Conservation (phyloP, 2,797 vertebrate genomes). For the Notoglanidium macrostoma region DNA sequence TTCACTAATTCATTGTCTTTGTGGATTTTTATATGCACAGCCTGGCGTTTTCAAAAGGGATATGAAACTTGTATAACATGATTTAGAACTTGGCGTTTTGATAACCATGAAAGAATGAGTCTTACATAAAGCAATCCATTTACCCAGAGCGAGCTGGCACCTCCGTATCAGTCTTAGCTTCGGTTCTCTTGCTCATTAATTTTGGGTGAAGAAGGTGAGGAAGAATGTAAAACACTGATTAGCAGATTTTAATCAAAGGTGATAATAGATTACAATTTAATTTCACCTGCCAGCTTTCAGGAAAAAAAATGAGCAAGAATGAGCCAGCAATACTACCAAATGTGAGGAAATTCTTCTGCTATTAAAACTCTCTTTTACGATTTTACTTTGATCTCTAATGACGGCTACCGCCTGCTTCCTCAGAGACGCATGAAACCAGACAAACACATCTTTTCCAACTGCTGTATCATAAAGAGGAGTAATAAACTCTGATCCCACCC, state of each 20-base stretch:
- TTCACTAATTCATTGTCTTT: neutral
- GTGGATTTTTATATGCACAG: neutral
- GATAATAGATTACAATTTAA: neutral
- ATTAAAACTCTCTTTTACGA: neutral
- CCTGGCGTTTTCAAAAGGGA: neutral
- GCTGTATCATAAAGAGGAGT: neutral
- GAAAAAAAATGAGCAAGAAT: neutral
- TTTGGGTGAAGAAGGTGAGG: neutral
- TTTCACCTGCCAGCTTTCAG: neutral
- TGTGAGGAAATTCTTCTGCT: neutral
- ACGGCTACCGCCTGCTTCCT: neutral
- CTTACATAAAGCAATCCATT: neutral
- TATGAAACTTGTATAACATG: neutral
- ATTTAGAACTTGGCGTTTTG: neutral
- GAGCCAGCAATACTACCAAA: neutral
- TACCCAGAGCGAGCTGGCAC: neutral
- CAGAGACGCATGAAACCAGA: neutral
- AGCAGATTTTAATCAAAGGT: constrained; percentile 4
- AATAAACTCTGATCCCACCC: too few relatives aligned
- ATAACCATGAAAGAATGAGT: neutral
- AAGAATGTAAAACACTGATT: neutral
- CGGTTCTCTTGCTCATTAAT: neutral
- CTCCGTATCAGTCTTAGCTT: constrained; percentile 1
- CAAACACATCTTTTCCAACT: neutral
- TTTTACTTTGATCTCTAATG: neutral